Evolutionary conservation across 2,797 vertebrate species (phyloP), one percentile per base, ranked within the genome.

Genomic region (Rachycentron canadum): DNA sequence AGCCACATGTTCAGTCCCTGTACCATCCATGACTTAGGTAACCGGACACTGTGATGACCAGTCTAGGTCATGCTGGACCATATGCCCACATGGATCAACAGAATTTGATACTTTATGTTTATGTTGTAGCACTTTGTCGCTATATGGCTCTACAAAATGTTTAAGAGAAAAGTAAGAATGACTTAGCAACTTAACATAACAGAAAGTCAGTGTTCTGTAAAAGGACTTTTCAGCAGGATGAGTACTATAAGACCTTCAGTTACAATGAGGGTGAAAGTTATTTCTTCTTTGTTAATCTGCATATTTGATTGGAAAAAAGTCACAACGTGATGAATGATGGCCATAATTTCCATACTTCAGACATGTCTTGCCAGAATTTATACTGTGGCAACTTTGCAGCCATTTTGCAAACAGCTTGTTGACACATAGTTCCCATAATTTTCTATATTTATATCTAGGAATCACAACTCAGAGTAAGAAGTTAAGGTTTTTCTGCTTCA

Each of bases 1-100:
- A 26, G 69, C 84, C 91, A 92, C 87, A 89, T 93, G 89, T 88
- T 84, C 61, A 14, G 43, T 57, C 55, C 23, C 62, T 82, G 43
- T 11, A 34, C 34, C 67, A 21, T 61, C 78, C 87, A 76, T 78
- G 82, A 80, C 89, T 53, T 30, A 52, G 60, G 90, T 74, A 92
- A 93, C 84, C 64, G 73, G 78, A 92, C 81, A 84, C 88, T 26
- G 25, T 26, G 62, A 82, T 52, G 79, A 72, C 63, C 69, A 43
- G 61, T 76, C 75, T 64, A 50, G 60, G 57, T 75, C 38, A 57
- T 78, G 55, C 30, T 45, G 55, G 14, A 75, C 76, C 85, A 86
- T 77, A 87, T 88, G 86, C 40, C 61, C 59, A 62, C 26, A 84
- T 23, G 25, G 25, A 53, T 72, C 68, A 63, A 23, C 63, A 84